These are phyloP conservation scores for Pandemis corylana DNA, from an alignment of 2,888 invertebrate species.

Conservation along the genomic window DNA sequence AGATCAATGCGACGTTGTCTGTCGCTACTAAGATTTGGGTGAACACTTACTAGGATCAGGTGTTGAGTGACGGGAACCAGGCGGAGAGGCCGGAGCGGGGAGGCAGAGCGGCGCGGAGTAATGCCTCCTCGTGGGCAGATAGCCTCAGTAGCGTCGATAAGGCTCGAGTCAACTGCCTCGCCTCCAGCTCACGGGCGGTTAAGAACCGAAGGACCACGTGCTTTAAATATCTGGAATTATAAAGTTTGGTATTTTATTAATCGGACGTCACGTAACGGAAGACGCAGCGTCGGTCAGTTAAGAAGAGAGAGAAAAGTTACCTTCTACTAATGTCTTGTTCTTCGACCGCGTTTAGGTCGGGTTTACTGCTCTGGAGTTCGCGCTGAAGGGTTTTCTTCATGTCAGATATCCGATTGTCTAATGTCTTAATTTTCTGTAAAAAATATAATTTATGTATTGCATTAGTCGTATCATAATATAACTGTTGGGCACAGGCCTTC, in stretches of 20 bases:
- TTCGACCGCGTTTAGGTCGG: constrained; percentile 84
- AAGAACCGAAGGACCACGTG: constrained; percentile 97
- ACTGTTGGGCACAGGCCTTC: no score
- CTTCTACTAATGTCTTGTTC: constrained; percentile 87
- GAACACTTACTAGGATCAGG: constrained; percentile 52
- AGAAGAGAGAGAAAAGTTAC: constrained; percentile 46
- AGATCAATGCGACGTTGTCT: not conserved
- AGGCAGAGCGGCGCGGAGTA: constrained; percentile 91
- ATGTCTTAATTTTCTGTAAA: constrained; percentile 92
- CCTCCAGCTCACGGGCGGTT: constrained; percentile 94
- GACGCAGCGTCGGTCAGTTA: no score
- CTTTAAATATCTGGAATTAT: constrained; percentile 88
- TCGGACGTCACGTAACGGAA: no score
- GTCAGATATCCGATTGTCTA: constrained; percentile 94
- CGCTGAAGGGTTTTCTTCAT: constrained; percentile 96
- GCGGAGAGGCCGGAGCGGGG: constrained; percentile 67
- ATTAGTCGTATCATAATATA: not conserved
- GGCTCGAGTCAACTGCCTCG: constrained; percentile 94
- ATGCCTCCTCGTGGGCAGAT: constrained; percentile 93
- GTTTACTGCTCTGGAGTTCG: constrained; percentile 89
- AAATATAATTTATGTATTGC: not conserved
- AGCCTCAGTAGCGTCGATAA: constrained; percentile 93
- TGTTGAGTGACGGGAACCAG: constrained; percentile 73
- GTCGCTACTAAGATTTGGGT: constrained; percentile 6
- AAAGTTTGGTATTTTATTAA: not conserved